These are phyloP conservation scores for Mellilla xanthometata DNA, from an alignment of 2,888 invertebrate genomes.

Conservation along the genomic window DNA sequence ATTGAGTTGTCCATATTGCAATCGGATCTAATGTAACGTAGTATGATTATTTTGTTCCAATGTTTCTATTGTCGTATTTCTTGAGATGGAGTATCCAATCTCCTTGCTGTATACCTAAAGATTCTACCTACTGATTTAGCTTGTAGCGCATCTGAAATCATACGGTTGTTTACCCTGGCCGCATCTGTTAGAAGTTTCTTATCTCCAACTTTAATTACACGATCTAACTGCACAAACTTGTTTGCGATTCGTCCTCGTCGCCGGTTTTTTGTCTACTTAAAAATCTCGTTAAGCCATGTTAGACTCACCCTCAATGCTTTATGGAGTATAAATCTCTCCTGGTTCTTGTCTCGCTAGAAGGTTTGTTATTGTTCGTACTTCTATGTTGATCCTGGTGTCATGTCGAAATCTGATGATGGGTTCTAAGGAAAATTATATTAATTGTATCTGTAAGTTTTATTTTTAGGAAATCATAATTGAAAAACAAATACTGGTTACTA, in stretches of 20 bases:
- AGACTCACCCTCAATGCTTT: neutral
- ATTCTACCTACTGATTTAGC: slow-evolving; percentile 6
- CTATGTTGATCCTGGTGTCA: no score
- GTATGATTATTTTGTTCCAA: no score
- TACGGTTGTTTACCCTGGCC: slow-evolving; percentile 6
- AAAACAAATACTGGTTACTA: neutral
- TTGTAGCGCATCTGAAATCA: slow-evolving; percentile 5
- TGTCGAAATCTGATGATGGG: no score
- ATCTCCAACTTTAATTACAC: slow-evolving; percentile 14
- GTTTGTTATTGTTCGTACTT: no score
- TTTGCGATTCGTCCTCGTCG: slow-evolving; percentile 7
- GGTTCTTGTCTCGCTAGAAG: no score
- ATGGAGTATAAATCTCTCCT: no score
- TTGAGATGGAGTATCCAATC: neutral
- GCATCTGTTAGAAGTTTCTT: slow-evolving; percentile 1
- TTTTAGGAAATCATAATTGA: neutral
- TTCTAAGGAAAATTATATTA: no score
- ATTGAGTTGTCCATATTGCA: no score
- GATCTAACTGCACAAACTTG: slow-evolving; percentile 11
- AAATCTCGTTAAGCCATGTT: slow-evolving; percentile 13
- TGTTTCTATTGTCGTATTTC: neutral
- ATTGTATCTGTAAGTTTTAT: neutral
- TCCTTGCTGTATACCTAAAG: neutral
- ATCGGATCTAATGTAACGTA: no score
- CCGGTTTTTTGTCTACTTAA: slow-evolving; percentile 8